Evolutionary conservation across 2,888 invertebrate genomes (phyloP).

Genomic region (Rhodophaea formosa): DNA sequence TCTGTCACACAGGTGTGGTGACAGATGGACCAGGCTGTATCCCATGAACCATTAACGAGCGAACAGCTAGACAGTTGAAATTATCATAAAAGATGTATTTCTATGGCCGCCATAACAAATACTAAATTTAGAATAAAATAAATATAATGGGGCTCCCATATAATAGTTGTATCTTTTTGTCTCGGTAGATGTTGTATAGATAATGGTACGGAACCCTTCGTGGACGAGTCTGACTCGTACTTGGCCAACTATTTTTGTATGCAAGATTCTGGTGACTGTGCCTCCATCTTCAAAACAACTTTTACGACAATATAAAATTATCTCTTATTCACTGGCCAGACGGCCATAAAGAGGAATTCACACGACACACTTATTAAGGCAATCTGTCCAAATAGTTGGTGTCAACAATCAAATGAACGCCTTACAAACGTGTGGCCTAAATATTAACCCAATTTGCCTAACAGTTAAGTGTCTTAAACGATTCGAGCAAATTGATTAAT

Average conservation of each 20-base stretch:
- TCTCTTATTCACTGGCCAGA: background rate
- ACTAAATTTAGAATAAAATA: too few relatives aligned
- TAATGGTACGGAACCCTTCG: too few relatives aligned
- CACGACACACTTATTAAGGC: conserved; percentile 10
- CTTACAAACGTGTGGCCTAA: background rate
- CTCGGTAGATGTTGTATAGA: too few relatives aligned
- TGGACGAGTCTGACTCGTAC: too few relatives aligned
- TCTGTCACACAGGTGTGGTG: too few relatives aligned
- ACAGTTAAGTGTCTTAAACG: background rate
- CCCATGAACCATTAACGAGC: too few relatives aligned
- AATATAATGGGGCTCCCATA: too few relatives aligned
- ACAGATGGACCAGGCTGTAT: too few relatives aligned
- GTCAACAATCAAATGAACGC: conserved; percentile 6
- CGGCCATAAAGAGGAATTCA: background rate
- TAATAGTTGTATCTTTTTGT: too few relatives aligned
- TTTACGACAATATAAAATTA: background rate
- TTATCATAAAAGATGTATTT: too few relatives aligned
- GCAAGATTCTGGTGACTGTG: background rate
- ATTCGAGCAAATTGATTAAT: background rate
- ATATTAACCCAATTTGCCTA: background rate
- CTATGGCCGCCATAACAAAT: too few relatives aligned
- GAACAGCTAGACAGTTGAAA: too few relatives aligned
- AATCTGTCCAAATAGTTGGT: conserved; percentile 2
- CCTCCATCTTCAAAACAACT: background rate
- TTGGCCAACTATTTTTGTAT: background rate